Base-by-base conservation (phyloP, 2,113 vertebrate genomes). In the Hipposideros armiger region DNA sequence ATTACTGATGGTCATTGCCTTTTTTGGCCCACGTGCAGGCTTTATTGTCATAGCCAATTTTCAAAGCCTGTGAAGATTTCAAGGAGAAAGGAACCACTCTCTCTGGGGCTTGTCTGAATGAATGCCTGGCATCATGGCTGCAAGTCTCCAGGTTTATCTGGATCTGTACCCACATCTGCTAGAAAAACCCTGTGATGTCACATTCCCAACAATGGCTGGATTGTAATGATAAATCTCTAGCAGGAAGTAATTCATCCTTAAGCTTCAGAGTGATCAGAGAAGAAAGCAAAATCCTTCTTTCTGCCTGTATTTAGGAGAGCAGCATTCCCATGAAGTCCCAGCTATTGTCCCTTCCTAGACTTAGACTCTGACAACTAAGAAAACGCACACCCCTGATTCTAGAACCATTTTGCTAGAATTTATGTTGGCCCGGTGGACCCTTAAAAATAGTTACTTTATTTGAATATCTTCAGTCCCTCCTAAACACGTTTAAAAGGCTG, bases 341-440 rank as follows among this genome's bases (percentile, higher is more conserved):
- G 19, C 22, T 62, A 15, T 20, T 5, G 20, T 54, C 78, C 22
- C 83, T 82, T 67, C 36, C 20, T 22, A 56, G 10, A 58, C 19
- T 17, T 84, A 22, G 24, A 40, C 30, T 19, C 54, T 24, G 13
- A 67, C 76, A 24, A 17, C 9, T 58, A 47, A 42, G 60, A 74
- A 69, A 89, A 96, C 66, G 73, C 62, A 56, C 8, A 82, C 62
- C 47, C 82, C 62, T 52, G 22, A 83, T 45, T 66, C 96, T 67
- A 90, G 78, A 32, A 17, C 19, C 24, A 42, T 95, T 82, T 92
- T 66, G 3, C 83, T 91, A 45, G 42, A 88, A 86, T 88, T 78
- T 82, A 66, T 62, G 36, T 85, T 72, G 66, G 42, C 60, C 66
- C 47, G 22, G 3, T 45, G 80, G 54, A 81, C 36, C 32, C 62